Percentiles rank a stretch among this genome's conserved stretches.
These are phyloP conservation scores for Pseudeuparius sepicola DNA, from an alignment of 2,888 invertebrate genomes.

Conservation along the genomic window DNA sequence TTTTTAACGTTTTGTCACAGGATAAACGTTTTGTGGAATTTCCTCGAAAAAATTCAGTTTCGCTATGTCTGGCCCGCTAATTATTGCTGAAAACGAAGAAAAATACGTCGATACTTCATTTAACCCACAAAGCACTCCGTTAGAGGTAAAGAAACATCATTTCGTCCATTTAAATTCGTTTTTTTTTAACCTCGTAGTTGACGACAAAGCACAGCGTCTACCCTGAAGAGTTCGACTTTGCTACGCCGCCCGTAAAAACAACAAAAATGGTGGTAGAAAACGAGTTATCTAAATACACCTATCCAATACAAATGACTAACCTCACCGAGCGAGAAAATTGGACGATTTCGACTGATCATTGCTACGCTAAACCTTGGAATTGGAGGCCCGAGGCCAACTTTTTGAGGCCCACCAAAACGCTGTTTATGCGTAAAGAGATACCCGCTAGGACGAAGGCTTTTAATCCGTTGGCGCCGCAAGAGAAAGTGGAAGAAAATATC, in stretches of 20 bases:
- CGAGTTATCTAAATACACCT: slow-evolving; percentile 25
- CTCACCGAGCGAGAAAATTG: slow-evolving; percentile 27
- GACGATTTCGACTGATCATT: slow-evolving; percentile 54
- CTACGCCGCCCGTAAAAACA: neutral
- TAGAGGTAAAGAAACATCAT: neutral
- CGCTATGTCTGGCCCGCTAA: too few species aligned
- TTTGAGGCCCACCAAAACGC: slow-evolving; percentile 46
- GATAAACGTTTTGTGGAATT: too few species aligned
- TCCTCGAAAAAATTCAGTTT: too few species aligned
- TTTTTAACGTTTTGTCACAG: too few species aligned
- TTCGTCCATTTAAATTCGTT: neutral
- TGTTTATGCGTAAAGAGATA: slow-evolving; percentile 38
- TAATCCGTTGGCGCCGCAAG: slow-evolving; percentile 25
- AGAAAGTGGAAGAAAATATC: slow-evolving; percentile 33
- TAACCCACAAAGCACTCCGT: slow-evolving; percentile 3
- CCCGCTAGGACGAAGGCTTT: slow-evolving; percentile 25
- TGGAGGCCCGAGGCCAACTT: slow-evolving; percentile 54
- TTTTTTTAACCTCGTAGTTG: too few species aligned
- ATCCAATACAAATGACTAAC: slow-evolving; percentile 25
- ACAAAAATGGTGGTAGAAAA: slow-evolving; percentile 20
- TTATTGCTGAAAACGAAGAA: too few species aligned
- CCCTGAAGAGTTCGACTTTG: too few species aligned
- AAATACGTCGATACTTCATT: too few species aligned
- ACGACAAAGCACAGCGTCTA: neutral
- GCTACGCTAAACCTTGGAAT: slow-evolving; percentile 62